phyloP scores from a whole-genome alignment of 30 jellyfish, hydroid and myxozoan species.

The Hydra vulgaris region DNA sequence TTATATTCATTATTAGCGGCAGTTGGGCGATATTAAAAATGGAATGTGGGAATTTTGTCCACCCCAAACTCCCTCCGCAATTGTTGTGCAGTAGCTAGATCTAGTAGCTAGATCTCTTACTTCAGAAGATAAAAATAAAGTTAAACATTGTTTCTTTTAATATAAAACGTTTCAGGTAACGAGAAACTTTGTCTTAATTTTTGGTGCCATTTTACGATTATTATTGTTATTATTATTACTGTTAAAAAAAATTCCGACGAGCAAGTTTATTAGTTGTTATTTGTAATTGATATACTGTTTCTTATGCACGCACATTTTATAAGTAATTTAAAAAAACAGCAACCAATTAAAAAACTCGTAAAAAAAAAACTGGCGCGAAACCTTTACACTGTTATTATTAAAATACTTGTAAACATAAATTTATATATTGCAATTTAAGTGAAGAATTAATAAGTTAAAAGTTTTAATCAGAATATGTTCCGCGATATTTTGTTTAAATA shows the following conservation, averaged over 20 bases:
- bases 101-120: not conserved
- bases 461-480: not conserved
- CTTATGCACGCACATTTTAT: not conserved
- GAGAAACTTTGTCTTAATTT: not conserved
- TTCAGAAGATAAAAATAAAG: not conserved
- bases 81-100: not conserved
- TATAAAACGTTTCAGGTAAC: not conserved
- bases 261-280: not conserved
- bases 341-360: not conserved
- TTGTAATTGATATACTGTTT: not conserved
- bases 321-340: not conserved
- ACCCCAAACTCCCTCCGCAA: not conserved
- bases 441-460: not conserved
- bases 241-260: not conserved
- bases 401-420: not conserved
- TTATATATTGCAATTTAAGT: not conserved
- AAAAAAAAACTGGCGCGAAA: not conserved
- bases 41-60: not conserved
- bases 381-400: not conserved
- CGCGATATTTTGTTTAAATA: not conserved
- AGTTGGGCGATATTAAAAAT: not conserved
- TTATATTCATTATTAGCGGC: not conserved
- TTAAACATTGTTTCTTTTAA: not conserved
- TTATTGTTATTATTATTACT: not conserved
- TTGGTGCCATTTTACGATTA: not conserved